phyloP scores from a whole-genome alignment of 2,113 vertebrate genomes.

The Myrmecophaga tridactyla region DNA sequence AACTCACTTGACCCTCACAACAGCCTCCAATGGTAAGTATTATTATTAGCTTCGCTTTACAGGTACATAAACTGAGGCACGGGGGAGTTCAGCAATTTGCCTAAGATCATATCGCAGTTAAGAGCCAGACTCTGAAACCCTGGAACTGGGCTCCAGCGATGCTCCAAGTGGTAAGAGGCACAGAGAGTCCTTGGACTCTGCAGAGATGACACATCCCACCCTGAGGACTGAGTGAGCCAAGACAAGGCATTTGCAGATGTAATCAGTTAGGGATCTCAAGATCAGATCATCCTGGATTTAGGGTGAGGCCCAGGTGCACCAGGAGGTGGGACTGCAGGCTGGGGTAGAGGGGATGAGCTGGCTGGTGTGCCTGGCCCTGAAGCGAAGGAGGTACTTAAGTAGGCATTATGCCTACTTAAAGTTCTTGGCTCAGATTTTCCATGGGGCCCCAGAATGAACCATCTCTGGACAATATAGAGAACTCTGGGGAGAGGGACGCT shows the following conservation, averaged over 20 bases:
- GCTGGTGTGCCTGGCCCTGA: neutral
- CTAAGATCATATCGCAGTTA: neutral
- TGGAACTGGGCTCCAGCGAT: rapidly evolving
- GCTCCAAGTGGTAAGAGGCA: neutral
- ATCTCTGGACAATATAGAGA: neutral
- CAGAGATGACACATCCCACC: neutral
- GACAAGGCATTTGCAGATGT: rapidly evolving
- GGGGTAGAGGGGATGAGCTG: neutral
- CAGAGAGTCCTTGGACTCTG: neutral
- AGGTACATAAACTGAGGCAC: neutral
- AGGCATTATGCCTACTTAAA: neutral
- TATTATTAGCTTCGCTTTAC: neutral
- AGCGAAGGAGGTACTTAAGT: neutral
- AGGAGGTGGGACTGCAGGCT: neutral
- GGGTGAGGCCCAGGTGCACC: neutral
- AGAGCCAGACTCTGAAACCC: neutral
- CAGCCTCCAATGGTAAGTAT: neutral
- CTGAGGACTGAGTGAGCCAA: neutral
- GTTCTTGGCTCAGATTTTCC: constrained; percentile 33
- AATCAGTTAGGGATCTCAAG: too few relatives aligned
- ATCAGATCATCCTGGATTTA: too few relatives aligned
- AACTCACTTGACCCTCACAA: neutral
- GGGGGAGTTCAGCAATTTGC: neutral
- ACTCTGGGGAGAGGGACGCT: neutral
- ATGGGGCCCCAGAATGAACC: neutral